phyloP scores from a whole-genome alignment of 2,797 vertebrate species.

The Microctenopoma steveboyesi region DNA sequence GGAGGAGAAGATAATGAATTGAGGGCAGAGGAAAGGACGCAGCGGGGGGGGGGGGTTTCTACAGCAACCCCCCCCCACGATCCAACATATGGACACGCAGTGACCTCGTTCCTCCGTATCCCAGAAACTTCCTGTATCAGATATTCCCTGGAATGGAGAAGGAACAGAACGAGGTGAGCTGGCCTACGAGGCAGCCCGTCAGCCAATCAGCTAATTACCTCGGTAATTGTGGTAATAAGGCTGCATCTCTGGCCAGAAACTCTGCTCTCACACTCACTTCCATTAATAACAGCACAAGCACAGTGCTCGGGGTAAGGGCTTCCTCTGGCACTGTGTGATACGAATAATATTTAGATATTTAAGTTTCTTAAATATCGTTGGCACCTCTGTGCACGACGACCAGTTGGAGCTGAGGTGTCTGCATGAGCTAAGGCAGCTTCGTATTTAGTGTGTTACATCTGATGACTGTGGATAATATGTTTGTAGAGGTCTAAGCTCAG shows the following conservation, averaged over 20 bases:
- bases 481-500: background rate
- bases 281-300: constrained; percentile 46
- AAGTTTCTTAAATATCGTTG: too few species aligned
- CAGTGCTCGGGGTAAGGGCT: too few species aligned
- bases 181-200: constrained; percentile 48
- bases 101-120: background rate
- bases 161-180: background rate
- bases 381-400: too few species aligned
- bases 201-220: constrained; percentile 67
- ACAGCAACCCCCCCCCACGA: too few species aligned
- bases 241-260: constrained; percentile 50
- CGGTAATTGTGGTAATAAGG: constrained; percentile 60
- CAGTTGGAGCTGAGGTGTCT: background rate
- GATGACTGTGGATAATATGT: too few species aligned
- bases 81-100: background rate
- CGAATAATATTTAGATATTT: too few species aligned
- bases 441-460: too few species aligned
- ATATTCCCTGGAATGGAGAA: constrained; percentile 28
- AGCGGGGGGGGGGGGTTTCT: constrained; percentile 35
- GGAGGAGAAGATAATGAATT: constrained; percentile 20
- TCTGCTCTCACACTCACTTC: constrained; percentile 9
- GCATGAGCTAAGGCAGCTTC: too few species aligned
- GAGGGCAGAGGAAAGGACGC: constrained; percentile 11
- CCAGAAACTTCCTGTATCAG: constrained; percentile 13
- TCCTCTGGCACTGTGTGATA: too few species aligned